phyloP scores from a whole-genome alignment of 53 echinoderm and acorn worm genomes.

The Patiria pectinifera region DNA sequence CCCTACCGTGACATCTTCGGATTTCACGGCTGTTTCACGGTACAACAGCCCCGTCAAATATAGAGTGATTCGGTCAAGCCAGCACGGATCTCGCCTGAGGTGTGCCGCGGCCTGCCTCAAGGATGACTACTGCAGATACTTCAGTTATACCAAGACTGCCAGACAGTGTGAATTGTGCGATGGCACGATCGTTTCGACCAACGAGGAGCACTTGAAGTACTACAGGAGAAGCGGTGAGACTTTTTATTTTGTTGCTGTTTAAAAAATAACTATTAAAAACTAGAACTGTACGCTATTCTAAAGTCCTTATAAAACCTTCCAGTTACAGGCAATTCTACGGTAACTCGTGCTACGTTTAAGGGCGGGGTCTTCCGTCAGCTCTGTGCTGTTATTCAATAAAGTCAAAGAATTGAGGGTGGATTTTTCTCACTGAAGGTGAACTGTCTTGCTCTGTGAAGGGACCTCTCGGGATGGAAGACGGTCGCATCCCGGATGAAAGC shows the following conservation, averaged over 20 bases:
- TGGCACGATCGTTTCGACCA: neutral
- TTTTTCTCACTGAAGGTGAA: too few species aligned
- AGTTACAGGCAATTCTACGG: too few species aligned
- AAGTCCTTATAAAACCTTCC: too few species aligned
- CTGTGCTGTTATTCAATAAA: too few species aligned
- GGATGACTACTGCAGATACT: neutral
- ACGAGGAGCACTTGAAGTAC: neutral
- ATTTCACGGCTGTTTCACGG: neutral
- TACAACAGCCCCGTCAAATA: neutral
- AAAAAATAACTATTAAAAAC: neutral
- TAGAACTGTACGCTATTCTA: too few species aligned
- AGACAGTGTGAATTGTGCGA: neutral
- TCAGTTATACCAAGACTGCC: neutral
- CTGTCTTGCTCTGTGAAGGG: neutral
- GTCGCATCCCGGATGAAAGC: conserved; percentile 47
- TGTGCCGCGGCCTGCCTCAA: neutral
- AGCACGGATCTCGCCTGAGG: neutral
- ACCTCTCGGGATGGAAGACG: conserved; percentile 57
- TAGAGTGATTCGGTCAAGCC: neutral
- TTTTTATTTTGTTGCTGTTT: neutral
- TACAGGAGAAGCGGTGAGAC: conserved; percentile 8
- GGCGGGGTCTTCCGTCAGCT: too few species aligned
- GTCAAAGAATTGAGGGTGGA: too few species aligned
- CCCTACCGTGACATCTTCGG: neutral
- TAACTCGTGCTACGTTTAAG: too few species aligned